phyloP scores from a whole-genome alignment of 2,113 vertebrate species.

The Leucosticte australis region DNA sequence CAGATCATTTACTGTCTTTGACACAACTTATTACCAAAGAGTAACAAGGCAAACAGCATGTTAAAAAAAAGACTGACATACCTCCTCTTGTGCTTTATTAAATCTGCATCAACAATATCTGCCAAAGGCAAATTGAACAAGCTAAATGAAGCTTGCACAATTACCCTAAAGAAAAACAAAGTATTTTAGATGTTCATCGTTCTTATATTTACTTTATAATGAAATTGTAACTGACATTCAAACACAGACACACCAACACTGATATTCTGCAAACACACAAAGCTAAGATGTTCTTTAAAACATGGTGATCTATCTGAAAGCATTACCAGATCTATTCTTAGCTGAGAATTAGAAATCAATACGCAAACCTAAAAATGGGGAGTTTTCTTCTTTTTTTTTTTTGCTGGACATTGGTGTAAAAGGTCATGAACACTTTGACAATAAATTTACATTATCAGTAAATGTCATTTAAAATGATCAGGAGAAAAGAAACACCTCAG shows the following conservation, averaged over 20 bases:
- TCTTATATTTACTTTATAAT: neutral
- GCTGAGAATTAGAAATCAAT: neutral
- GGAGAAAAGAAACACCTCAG: neutral
- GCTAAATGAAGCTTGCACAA: constrained; percentile 84
- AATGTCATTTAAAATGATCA: neutral
- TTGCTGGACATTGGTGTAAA: neutral
- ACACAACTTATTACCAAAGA: neutral
- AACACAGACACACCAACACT: neutral
- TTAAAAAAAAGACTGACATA: constrained; percentile 53
- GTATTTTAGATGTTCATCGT: neutral
- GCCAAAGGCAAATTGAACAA: constrained; percentile 88
- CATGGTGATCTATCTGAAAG: neutral
- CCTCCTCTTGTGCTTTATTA: constrained; percentile 84
- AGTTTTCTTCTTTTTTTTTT: neutral
- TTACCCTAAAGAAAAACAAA: constrained; percentile 74
- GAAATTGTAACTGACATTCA: neutral
- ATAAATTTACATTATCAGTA: neutral
- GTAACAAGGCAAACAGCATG: neutral
- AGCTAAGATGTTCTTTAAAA: neutral
- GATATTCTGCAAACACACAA: neutral
- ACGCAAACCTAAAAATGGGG: neutral
- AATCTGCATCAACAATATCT: constrained; percentile 86
- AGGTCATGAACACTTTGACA: neutral
- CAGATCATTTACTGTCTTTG: neutral
- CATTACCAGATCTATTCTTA: neutral